Percentiles rank a stretch among this genome's conserved stretches.
Evolutionary conservation across 2,113 vertebrate genomes (phyloP).

Genomic region (Murina feae): DNA sequence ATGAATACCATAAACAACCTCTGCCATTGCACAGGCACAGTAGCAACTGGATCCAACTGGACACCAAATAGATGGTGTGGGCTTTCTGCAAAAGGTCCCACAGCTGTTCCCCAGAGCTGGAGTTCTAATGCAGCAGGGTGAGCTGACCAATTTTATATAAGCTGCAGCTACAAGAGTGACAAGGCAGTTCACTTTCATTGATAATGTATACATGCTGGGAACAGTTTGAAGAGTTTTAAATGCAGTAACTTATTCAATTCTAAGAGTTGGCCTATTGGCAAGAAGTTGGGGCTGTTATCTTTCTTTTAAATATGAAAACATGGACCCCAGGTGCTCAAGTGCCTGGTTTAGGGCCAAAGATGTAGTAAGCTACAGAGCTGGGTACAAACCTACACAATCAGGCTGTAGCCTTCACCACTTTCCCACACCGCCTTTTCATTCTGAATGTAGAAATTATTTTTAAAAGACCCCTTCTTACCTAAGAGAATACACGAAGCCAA

Average conservation of each 20-base stretch:
- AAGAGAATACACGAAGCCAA: background rate
- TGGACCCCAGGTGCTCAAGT: accelerated
- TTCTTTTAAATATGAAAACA: background rate
- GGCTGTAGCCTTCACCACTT: background rate
- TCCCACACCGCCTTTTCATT: background rate
- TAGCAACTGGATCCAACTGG: background rate
- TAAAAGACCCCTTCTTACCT: background rate
- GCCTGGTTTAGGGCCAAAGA: background rate
- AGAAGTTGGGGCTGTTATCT: background rate
- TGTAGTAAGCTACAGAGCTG: background rate
- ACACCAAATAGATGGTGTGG: background rate
- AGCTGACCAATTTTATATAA: background rate
- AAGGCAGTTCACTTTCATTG: background rate
- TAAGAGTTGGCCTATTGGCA: background rate
- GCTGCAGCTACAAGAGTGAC: background rate
- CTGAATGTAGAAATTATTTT: background rate
- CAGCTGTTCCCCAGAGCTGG: background rate
- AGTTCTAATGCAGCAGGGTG: background rate
- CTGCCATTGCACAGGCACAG: background rate
- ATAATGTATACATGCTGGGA: background rate
- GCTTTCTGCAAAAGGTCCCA: background rate
- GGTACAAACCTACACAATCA: background rate
- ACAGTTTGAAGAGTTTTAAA: background rate
- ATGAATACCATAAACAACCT: background rate
- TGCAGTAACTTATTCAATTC: background rate